Conservation (phyloP, 2,888 invertebrate genomes). For the Helicoverpa assulta region DNA sequence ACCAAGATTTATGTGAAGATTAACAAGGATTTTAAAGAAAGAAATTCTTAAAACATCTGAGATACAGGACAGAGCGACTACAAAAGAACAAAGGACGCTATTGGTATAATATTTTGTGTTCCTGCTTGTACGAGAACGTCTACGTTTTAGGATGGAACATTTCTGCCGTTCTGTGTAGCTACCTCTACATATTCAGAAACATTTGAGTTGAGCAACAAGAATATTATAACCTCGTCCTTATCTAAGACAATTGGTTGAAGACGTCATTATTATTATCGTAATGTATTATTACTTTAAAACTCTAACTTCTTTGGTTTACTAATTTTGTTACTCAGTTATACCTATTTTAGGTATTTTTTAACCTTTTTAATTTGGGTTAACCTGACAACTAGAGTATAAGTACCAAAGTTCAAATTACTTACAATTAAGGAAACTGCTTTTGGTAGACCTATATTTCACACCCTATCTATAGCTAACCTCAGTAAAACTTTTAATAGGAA, state of each 20-base stretch:
- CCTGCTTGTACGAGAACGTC: conserved; percentile 27
- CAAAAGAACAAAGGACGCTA: conserved; percentile 60
- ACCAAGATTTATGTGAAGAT: conserved; percentile 58
- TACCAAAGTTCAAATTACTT: conserved; percentile 4
- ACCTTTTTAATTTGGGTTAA: not conserved
- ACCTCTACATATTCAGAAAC: not conserved
- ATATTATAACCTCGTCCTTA: too few species aligned
- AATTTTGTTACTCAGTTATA: too few species aligned
- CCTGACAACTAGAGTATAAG: not conserved
- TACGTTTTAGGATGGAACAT: conserved; percentile 18
- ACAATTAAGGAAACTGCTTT: conserved; percentile 2
- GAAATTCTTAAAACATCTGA: conserved; percentile 45
- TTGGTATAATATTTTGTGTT: conserved; percentile 52
- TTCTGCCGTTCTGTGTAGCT: conserved; percentile 3
- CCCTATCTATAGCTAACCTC: conserved; percentile 16
- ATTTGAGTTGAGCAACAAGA: not conserved
- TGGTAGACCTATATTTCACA: conserved; percentile 13
- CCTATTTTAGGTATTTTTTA: too few species aligned
- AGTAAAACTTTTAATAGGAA: conserved; percentile 25
- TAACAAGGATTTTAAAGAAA: conserved; percentile 58
- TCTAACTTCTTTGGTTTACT: too few species aligned
- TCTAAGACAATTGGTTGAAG: too few species aligned
- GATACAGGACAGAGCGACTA: conserved; percentile 43
- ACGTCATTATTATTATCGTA: too few species aligned
- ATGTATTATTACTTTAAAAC: too few species aligned